A percentile compares a stretch with the other conserved stretches of the same genome.
Evolutionary conservation across 2,113 vertebrate species (phyloP).

Genomic region (Genyomyrus donnyi): DNA sequence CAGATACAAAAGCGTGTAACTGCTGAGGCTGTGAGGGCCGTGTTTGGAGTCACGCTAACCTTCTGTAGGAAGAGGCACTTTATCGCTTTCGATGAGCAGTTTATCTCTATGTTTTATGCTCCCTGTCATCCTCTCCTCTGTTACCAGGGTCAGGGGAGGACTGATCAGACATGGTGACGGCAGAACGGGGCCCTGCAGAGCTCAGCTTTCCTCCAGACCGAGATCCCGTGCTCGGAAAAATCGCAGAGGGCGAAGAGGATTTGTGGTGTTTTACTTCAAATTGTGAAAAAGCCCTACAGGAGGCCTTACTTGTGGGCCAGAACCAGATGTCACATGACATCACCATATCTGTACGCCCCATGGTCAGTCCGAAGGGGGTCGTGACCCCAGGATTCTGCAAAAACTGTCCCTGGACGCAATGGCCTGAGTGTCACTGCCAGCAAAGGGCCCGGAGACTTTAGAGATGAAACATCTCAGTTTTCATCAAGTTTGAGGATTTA

Average conservation of each 20-base stretch:
- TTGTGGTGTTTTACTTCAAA: background rate
- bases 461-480: background rate
- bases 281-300: background rate
- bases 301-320: background rate
- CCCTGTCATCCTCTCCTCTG: background rate
- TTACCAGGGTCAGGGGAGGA: background rate
- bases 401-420: background rate
- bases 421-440: background rate
- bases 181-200: background rate
- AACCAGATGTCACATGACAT: background rate
- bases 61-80: background rate
- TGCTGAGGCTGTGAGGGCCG: background rate
- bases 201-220: background rate
- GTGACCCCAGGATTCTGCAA: background rate
- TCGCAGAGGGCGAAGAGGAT: background rate
- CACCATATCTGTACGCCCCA: background rate
- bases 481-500: background rate
- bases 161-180: background rate
- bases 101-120: background rate
- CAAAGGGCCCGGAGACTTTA: background rate
- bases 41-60: conserved; percentile 1
- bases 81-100: background rate
- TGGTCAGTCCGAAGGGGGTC: background rate
- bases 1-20: background rate
- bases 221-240: background rate